Base-by-base conservation (phyloP, 2,888 invertebrate genomes). In the Cheilosia vernalis region DNA sequence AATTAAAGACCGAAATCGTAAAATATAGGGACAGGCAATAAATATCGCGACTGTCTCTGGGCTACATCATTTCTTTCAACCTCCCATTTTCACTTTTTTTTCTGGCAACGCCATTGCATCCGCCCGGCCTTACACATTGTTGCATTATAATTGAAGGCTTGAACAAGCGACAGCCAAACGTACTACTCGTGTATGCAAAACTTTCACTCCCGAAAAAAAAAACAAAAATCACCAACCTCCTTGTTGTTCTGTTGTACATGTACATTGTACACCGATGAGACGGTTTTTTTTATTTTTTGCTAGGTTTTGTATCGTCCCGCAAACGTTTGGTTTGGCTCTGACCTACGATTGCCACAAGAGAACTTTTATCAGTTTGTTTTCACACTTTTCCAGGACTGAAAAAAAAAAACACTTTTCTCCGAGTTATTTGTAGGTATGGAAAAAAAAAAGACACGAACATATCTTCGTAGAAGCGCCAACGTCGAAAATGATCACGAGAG, bases 281-380 rank as follows among this genome's bases (percentile, higher is more conserved):
- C 61, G 21, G 42, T 27, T 33, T 58, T 56, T 64, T 69, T 64
- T 76, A 17, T 24, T 70, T 85, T 80, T 63, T 15, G 64, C 66
- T 80, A 80, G 85, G 85, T 85, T 85, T 85, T 85, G 85, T 77
- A 81, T 81, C 72, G 76, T 77, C 81, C 85, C 85, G 81, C 85
- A 85, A 81, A 61, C 81, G 72, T 85, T 85, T 85, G 85, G 85
- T 85, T 51, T 81, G 81, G 81, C 76, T 51, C 80, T 81, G 80
- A 85, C 85, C 85, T 85, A 85, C 72, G 85, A 85, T 73, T 77
- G 80, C 76, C 76, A 81, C 81, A 76, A 61, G 76, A 85, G 67
- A 72, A 85, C 85, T 81, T 85, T 85, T 80, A 81, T 81, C 85
- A 85, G 77, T 85, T 63, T 58, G 64, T 85, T 85, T 85, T 85